These are phyloP conservation scores for Nephrocerus scutellatus DNA, from an alignment of 2,888 invertebrate species.

Conservation along the genomic window DNA sequence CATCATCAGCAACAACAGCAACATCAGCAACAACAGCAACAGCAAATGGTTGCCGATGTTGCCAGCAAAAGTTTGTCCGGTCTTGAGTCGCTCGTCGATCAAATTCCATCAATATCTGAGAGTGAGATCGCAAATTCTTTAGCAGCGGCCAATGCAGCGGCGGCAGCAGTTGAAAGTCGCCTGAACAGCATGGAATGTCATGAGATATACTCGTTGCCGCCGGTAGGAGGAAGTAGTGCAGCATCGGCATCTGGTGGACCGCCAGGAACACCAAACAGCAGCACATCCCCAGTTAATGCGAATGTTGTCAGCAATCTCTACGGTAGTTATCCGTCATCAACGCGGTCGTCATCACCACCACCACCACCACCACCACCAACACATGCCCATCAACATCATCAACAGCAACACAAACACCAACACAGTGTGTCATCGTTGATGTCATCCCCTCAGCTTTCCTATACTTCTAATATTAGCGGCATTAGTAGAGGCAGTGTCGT, in stretches of 20 bases:
- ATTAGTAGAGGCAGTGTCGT: constrained; percentile 5
- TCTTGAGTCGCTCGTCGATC: constrained; percentile 81
- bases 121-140: constrained; percentile 48
- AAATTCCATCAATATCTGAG: constrained; percentile 82
- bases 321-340: background rate
- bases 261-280: constrained; percentile 4
- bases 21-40: constrained; percentile 17
- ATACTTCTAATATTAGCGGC: no score
- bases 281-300: constrained; percentile 15
- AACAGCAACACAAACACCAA: constrained; percentile 5
- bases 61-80: constrained; percentile 82
- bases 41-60: constrained; percentile 52
- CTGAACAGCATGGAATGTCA: constrained; percentile 17
- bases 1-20: constrained; percentile 24
- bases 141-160: constrained; percentile 28
- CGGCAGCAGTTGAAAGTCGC: constrained; percentile 34
- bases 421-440: background rate
- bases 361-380: no score
- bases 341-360: background rate
- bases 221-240: constrained; percentile 5
- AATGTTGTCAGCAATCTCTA: constrained; percentile 4
- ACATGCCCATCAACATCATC: constrained; percentile 15
- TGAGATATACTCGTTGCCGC: background rate
- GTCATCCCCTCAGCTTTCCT: constrained; percentile 14
- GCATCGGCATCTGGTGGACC: constrained; percentile 18